These are phyloP conservation scores for Trisateles emortualis DNA, from an alignment of 2,888 invertebrate genomes.

Conservation along the genomic window DNA sequence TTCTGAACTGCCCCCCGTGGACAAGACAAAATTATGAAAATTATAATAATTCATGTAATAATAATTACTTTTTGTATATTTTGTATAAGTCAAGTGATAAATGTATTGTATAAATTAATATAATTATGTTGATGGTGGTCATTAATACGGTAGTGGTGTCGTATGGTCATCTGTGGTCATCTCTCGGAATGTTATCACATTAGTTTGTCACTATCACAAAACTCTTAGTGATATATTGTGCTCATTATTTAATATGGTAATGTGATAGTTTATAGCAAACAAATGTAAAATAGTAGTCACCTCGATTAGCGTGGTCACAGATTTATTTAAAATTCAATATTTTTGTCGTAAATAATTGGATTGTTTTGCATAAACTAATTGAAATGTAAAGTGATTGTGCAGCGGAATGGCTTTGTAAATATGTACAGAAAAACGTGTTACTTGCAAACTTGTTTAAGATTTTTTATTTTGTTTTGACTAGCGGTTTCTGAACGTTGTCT, in stretches of 20 bases:
- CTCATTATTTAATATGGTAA: slow-evolving; percentile 35
- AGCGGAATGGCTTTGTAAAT: not conserved
- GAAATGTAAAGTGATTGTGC: not conserved
- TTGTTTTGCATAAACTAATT: no score
- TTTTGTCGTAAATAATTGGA: not conserved
- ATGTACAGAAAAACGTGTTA: slow-evolving; percentile 3
- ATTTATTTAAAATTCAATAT: not conserved
- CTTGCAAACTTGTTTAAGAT: slow-evolving; percentile 5
- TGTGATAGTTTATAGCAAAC: slow-evolving; percentile 8
- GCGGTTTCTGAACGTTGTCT: slow-evolving; percentile 7
- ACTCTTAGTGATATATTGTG: slow-evolving; percentile 26
- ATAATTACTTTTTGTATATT: not conserved
- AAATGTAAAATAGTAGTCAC: not conserved
- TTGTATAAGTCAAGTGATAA: slow-evolving; percentile 16
- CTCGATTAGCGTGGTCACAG: not conserved
- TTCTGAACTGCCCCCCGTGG: not conserved
- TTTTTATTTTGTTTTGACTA: slow-evolving; percentile 4
- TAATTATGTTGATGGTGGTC: slow-evolving; percentile 22
- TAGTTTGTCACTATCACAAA: not conserved
- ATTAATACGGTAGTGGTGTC: slow-evolving; percentile 19
- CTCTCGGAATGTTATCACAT: slow-evolving; percentile 11
- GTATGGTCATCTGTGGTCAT: slow-evolving; percentile 1
- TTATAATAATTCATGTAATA: not conserved
- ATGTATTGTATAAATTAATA: slow-evolving; percentile 27
- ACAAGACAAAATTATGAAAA: not conserved